These are phyloP conservation scores for Acrobasis repandana DNA, from an alignment of 2,888 invertebrate genomes.

Conservation along the genomic window DNA sequence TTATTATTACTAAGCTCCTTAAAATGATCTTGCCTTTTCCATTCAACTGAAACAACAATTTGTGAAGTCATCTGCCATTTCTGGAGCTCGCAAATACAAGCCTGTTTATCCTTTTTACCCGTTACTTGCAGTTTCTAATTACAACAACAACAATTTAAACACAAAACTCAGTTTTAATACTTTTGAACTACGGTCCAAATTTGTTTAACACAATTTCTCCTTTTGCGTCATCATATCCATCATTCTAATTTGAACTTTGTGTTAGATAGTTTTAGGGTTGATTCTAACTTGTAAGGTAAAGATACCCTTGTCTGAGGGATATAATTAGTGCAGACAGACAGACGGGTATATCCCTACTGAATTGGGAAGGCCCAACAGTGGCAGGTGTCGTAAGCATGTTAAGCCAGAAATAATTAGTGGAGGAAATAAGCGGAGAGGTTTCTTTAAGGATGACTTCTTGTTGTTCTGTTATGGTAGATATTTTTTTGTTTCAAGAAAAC, in stretches of 20 bases:
- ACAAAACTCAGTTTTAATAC: background rate
- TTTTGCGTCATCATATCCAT: background rate
- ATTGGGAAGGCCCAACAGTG: slow-evolving; percentile 11
- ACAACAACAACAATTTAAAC: background rate
- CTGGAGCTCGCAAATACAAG: background rate
- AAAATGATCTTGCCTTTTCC: background rate
- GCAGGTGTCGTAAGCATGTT: slow-evolving; percentile 18
- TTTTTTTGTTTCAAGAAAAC: too few relatives aligned
- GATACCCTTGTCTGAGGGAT: slow-evolving; percentile 15
- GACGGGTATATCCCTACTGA: slow-evolving; percentile 17
- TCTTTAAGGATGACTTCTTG: background rate
- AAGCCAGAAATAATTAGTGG: slow-evolving; percentile 18
- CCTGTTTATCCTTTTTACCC: slow-evolving; percentile 20
- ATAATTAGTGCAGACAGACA: slow-evolving; percentile 20
- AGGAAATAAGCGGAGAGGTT: background rate
- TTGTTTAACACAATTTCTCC: background rate
- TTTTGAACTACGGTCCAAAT: background rate
- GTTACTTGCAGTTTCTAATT: slow-evolving; percentile 18
- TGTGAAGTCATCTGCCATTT: slow-evolving; percentile 19
- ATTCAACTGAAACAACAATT: slow-evolving; percentile 6
- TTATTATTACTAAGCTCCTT: background rate
- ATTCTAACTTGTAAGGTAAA: background rate
- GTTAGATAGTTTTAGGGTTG: background rate
- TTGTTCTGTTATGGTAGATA: background rate
- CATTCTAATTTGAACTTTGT: background rate